Conservation (phyloP, 2,888 invertebrate species). For the Leptura quadrifasciata region DNA sequence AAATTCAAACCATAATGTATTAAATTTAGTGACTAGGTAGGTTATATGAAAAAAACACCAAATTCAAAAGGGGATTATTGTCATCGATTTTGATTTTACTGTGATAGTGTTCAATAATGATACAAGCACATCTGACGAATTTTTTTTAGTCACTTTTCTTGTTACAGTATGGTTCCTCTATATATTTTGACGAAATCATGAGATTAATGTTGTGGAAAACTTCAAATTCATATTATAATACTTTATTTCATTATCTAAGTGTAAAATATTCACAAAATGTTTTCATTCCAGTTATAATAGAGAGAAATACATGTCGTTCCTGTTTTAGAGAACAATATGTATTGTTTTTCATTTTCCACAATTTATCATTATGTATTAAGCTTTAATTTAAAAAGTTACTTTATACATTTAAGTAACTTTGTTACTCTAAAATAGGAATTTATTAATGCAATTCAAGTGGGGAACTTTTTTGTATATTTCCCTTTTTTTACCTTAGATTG, state of each 20-base stretch:
- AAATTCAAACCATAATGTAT: slow-evolving; percentile 40
- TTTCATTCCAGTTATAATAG: slow-evolving; percentile 39
- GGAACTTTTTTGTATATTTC: slow-evolving; percentile 11
- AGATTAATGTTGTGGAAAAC: background rate
- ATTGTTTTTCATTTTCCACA: background rate
- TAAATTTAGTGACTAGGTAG: slow-evolving; percentile 43
- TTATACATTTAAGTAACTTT: background rate
- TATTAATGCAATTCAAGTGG: slow-evolving; percentile 13
- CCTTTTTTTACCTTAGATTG: background rate
- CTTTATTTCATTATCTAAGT: slow-evolving; percentile 29
- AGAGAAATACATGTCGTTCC: slow-evolving; percentile 26
- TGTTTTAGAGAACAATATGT: slow-evolving; percentile 31
- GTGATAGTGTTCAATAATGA: slow-evolving; percentile 44
- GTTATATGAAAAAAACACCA: slow-evolving; percentile 27
- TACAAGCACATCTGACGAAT: slow-evolving; percentile 36
- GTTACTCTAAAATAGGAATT: slow-evolving; percentile 24
- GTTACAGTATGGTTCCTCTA: slow-evolving; percentile 36
- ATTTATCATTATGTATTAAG: too few species aligned
- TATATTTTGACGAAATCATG: background rate
- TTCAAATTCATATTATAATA: slow-evolving; percentile 15
- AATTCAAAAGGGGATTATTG: slow-evolving; percentile 22
- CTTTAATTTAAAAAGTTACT: background rate
- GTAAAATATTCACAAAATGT: slow-evolving; percentile 28
- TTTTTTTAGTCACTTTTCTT: slow-evolving; percentile 42
- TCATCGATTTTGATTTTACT: slow-evolving; percentile 41